These are phyloP conservation scores for Hydriomena furcata DNA, from an alignment of 2,888 invertebrate genomes.

Conservation along the genomic window DNA sequence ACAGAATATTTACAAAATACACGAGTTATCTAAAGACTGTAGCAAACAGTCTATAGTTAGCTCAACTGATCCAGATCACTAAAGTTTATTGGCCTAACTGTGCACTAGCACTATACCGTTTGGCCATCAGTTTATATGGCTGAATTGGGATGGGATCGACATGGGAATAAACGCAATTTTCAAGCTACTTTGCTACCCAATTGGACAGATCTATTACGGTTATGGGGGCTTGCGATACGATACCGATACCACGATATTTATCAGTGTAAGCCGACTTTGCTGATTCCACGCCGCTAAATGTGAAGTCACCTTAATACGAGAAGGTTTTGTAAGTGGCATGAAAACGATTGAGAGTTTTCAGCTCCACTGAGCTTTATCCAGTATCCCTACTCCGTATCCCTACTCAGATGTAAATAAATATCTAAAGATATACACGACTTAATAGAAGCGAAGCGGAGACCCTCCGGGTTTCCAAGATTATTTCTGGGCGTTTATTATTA, in stretches of 20 bases:
- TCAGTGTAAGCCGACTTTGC: conserved; percentile 4
- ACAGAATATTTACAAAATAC: no score
- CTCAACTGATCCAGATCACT: no score
- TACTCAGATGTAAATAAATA: conserved; percentile 10
- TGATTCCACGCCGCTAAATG: not conserved
- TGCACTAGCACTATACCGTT: not conserved
- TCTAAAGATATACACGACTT: no score
- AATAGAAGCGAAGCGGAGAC: no score
- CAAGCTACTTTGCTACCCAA: conserved; percentile 12
- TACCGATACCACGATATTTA: conserved; percentile 12
- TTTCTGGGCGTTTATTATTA: no score
- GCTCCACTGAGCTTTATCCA: conserved; percentile 9
- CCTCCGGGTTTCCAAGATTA: no score
- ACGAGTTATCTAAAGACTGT: no score
- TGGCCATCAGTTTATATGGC: not conserved
- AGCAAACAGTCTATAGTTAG: no score
- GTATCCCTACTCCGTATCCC: conserved; percentile 4
- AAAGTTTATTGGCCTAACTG: not conserved
- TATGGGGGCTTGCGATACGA: conserved; percentile 8
- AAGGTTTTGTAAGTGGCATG: conserved; percentile 15
- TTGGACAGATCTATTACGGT: conserved; percentile 13
- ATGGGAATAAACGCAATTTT: conserved; percentile 15
- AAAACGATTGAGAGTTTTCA: conserved; percentile 20
- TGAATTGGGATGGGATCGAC: conserved; percentile 2
- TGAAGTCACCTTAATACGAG: conserved; percentile 5